These are phyloP conservation scores for Eupristina koningsbergeri DNA, from an alignment of 1,140 invertebrate genomes.

Conservation along the genomic window DNA sequence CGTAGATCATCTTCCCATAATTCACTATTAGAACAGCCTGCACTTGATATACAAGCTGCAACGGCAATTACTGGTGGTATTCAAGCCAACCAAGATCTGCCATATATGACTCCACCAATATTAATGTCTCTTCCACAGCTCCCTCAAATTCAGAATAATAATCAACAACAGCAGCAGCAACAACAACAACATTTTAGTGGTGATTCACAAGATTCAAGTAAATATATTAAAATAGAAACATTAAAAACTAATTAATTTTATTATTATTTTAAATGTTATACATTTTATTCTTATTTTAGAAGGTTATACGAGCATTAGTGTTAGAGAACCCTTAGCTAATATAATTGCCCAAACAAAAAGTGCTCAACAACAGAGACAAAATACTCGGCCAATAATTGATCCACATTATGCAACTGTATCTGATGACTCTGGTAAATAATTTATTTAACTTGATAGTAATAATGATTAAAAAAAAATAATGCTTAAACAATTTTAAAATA, in stretches of 20 bases:
- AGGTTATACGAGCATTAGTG: conserved; percentile 92
- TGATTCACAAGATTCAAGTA: conserved; percentile 89
- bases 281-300: conserved; percentile 73
- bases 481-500: no score
- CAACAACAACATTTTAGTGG: conserved; percentile 84
- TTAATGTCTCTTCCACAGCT: conserved; percentile 69
- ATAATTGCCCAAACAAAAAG: conserved; percentile 78
- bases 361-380: conserved; percentile 70
- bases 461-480: no score
- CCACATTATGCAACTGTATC: conserved; percentile 88
- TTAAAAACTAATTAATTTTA: no score
- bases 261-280: not conserved
- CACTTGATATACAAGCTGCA: conserved; percentile 80
- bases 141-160: conserved; percentile 62
- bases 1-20: conserved; percentile 73
- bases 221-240: not conserved
- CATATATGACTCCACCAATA: conserved; percentile 90
- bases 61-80: conserved; percentile 87
- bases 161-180: conserved; percentile 73
- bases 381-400: conserved; percentile 74
- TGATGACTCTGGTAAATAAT: conserved; percentile 82
- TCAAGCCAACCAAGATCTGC: conserved; percentile 88
- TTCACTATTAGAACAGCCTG: conserved; percentile 63
- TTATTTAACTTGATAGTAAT: not conserved
- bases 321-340: conserved; percentile 87